These are phyloP conservation scores for Xerus rutilus DNA, from an alignment of 2,797 vertebrate genomes.

Conservation along the genomic window DNA sequence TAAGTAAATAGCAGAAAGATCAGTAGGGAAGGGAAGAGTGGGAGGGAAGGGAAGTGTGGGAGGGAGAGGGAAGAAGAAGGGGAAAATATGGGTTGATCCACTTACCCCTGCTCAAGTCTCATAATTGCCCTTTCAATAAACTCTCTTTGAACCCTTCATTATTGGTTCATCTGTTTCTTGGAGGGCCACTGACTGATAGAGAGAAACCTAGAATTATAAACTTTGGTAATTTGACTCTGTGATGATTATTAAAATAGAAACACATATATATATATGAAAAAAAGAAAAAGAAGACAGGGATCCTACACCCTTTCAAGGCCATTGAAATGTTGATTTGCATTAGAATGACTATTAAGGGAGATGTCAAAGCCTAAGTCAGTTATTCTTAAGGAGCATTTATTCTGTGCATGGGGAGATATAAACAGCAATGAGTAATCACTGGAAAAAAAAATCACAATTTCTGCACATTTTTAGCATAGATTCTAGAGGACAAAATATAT, in stretches of 20 bases:
- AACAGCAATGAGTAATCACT: not conserved
- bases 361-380: not conserved
- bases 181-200: not conserved
- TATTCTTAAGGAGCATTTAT: not conserved
- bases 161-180: not conserved
- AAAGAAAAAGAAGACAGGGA: not conserved
- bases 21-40: no score
- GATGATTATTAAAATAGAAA: not conserved
- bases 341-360: not conserved
- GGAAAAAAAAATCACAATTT: not conserved
- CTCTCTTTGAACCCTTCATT: not conserved
- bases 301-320: not conserved
- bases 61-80: no score
- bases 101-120: not conserved
- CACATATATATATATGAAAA: not conserved
- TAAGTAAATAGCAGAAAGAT: no score
- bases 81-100: not conserved
- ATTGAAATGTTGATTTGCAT: not conserved
- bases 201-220: not conserved
- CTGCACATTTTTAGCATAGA: not conserved
- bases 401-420: not conserved
- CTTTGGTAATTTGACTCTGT: not conserved
- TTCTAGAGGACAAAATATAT: not conserved
- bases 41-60: no score
- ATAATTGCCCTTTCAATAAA: not conserved